Conservation (phyloP, 2,113 vertebrate species). For the Psettodes erumei region DNA sequence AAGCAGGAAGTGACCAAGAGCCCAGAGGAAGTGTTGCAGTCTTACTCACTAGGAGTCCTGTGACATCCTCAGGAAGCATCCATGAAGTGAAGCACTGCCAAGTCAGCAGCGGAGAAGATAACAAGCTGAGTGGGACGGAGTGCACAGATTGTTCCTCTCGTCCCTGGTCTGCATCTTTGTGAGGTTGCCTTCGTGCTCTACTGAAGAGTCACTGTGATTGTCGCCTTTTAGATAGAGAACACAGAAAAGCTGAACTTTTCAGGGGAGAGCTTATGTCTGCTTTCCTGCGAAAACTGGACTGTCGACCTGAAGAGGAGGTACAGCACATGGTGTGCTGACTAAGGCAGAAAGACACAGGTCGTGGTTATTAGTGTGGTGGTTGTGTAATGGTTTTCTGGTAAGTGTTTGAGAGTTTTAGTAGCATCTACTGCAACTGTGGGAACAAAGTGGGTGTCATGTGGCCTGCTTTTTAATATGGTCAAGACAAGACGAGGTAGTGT, state of each 20-base stretch:
- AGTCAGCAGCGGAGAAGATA: constrained; percentile 38
- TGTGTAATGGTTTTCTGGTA: constrained; percentile 12
- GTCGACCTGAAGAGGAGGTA: background rate
- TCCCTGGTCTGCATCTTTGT: constrained; percentile 21
- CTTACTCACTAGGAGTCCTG: constrained; percentile 25
- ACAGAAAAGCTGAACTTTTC: background rate
- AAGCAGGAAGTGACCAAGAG: constrained; percentile 54
- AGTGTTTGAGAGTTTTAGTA: constrained; percentile 16
- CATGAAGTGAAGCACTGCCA: constrained; percentile 26
- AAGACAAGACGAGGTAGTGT: constrained; percentile 19
- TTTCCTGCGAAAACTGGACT: background rate
- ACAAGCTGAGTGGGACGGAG: constrained; percentile 28
- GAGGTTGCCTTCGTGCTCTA: background rate
- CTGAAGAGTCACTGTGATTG: background rate
- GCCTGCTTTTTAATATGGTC: constrained; percentile 1
- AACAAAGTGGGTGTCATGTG: constrained; percentile 10
- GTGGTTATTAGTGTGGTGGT: constrained; percentile 24
- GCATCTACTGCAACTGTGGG: constrained; percentile 9
- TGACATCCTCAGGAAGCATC: constrained; percentile 70
- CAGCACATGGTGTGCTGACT: constrained; percentile 11
- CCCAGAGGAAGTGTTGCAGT: constrained; percentile 44
- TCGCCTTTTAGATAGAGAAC: background rate
- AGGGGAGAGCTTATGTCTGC: background rate
- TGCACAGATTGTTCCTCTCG: constrained; percentile 7
- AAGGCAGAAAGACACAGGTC: constrained; percentile 1